These are phyloP conservation scores for Sicus ferrugineus DNA, from an alignment of 2,888 invertebrate species.

Conservation along the genomic window DNA sequence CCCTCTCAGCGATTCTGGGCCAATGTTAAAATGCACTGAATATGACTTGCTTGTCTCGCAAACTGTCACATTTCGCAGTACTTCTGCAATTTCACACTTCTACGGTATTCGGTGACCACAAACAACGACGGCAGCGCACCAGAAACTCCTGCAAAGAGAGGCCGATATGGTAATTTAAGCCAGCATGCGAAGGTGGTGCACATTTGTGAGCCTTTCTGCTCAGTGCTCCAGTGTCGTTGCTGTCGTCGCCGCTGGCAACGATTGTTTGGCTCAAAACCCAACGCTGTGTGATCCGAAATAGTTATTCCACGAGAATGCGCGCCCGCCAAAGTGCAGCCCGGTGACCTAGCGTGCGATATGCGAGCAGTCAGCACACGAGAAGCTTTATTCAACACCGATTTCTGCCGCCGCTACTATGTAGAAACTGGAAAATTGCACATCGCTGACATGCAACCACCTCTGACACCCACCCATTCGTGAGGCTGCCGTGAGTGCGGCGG, in stretches of 20 bases:
- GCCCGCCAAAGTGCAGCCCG: slow-evolving; percentile 39
- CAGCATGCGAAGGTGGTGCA: slow-evolving; percentile 56
- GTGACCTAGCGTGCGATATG: background rate
- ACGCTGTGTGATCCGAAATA: slow-evolving; percentile 52
- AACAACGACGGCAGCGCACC: background rate
- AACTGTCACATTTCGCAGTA: slow-evolving; percentile 37
- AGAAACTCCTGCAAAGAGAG: slow-evolving; percentile 10
- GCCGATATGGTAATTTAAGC: slow-evolving; percentile 53
- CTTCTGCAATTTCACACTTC: slow-evolving; percentile 59
- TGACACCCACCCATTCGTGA: background rate
- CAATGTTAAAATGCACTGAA: slow-evolving; percentile 54
- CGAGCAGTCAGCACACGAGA: background rate
- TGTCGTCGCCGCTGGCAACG: slow-evolving; percentile 33
- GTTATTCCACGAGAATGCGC: slow-evolving; percentile 46
- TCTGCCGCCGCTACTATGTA: background rate
- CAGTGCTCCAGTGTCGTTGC: slow-evolving; percentile 29
- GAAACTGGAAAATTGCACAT: slow-evolving; percentile 20
- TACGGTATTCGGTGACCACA: slow-evolving; percentile 43
- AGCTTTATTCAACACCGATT: slow-evolving; percentile 4
- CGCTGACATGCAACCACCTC: slow-evolving; percentile 22
- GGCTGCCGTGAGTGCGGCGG: background rate
- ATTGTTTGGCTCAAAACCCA: slow-evolving; percentile 48
- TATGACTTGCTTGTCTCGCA: background rate
- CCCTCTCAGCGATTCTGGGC: slow-evolving; percentile 56
- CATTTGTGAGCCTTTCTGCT: slow-evolving; percentile 4